Evolutionary conservation across 2,113 vertebrate species (phyloP), one percentile per base, ranked within the genome.

Genomic region (Hippocampus abdominalis): DNA sequence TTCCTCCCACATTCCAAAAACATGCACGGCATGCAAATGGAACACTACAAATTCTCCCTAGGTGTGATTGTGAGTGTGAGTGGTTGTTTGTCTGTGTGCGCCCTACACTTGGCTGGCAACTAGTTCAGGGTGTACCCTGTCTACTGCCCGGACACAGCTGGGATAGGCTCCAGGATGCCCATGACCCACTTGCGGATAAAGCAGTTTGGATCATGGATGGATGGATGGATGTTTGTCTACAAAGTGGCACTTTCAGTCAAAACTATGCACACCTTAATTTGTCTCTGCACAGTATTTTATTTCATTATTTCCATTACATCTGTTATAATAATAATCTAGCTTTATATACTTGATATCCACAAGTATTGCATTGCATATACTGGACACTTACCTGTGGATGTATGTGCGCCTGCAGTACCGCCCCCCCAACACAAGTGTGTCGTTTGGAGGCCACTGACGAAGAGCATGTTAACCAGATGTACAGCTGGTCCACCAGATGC

Each of bases 401-500:
- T 77, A 66, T 63, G 77, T 83, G 77, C 66, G 74, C 21, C 4
- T 62, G 60, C 20, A 32, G 29, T 60, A 8, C 7, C 18, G 1
- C 8, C 42, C 42, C 61, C 76, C 15, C 8, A 56, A 59, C 32
- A 60, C 2, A 60, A 78, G 75, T 86, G 80, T 79, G 76, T 80
- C 72, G 32, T 81, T 48, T 21, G 75, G 79, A 42, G 89, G 88
- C 82, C 88, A 83, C 84, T 83, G 81, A 89, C 81, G 88, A 89
- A 81, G 84, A 78, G 86, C 80, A 81, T 93, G 90, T 92, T 90
- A 92, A 92, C 89, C 88, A 91, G 88, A 90, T 84, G 84, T 90
- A 80, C 91, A 91, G 92, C 91, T 87, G 88, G 85, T 88, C 82
- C 81, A 87, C 85, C 91, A 92, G 90, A 92, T 92, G 92, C 92